phyloP scores from a whole-genome alignment of 2,113 vertebrate genomes.

The Scartelaos histophorus region DNA sequence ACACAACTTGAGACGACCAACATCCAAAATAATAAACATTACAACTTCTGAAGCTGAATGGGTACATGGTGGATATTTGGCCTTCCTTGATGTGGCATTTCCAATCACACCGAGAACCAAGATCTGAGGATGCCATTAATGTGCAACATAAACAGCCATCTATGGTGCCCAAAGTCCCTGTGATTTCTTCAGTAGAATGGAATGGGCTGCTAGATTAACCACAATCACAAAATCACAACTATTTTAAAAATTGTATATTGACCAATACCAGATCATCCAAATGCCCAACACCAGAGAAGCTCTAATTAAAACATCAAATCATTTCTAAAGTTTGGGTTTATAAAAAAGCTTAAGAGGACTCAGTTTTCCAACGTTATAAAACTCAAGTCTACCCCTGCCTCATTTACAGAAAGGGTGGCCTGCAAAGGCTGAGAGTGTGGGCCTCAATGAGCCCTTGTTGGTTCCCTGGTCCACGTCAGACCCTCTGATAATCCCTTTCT shows the following conservation, averaged over 20 bases:
- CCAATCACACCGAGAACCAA: constrained; percentile 55
- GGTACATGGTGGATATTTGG: constrained; percentile 45
- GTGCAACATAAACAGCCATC: constrained; percentile 53
- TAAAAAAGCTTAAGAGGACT: neutral
- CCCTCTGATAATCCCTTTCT: constrained; percentile 68
- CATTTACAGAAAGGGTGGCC: constrained; percentile 23
- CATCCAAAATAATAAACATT: constrained; percentile 59
- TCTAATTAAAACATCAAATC: neutral
- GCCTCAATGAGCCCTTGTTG: constrained; percentile 3
- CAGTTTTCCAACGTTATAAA: neutral
- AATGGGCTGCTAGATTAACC: neutral
- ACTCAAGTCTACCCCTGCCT: neutral
- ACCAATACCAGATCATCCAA: too few species aligned
- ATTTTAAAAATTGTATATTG: too few species aligned
- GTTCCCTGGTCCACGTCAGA: constrained; percentile 20
- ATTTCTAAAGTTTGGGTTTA: neutral
- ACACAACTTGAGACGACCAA: constrained; percentile 29
- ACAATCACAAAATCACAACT: neutral
- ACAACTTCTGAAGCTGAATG: constrained; percentile 53
- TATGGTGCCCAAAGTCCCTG: constrained; percentile 36
- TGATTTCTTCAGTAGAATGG: constrained; percentile 39
- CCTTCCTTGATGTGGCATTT: constrained; percentile 50
- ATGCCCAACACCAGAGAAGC: neutral
- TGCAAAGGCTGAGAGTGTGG: constrained; percentile 16
- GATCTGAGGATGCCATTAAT: constrained; percentile 48